Base-by-base conservation (phyloP, 2,113 vertebrate genomes). In the Cyanoliseus patagonus region DNA sequence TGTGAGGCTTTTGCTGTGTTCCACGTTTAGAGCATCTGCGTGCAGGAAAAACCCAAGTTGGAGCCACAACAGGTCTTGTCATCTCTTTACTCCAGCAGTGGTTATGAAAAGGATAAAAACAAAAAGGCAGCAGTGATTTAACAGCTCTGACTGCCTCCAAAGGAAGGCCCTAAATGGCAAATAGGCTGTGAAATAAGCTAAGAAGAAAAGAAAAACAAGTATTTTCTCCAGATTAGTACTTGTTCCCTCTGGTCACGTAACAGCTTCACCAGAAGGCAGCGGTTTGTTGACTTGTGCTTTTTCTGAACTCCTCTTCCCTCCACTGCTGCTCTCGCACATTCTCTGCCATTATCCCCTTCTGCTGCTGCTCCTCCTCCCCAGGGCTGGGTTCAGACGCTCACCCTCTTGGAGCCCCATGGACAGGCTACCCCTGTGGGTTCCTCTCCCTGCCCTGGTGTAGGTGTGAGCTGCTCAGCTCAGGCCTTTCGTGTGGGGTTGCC, bases 401-500 rank as follows among this genome's bases (percentile, higher is more conserved):
- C 59, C 72, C 68, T 70, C 59, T 18, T 1, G 78, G 73, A 52
- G 67, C 33, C 41, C 81, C 37, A 11, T 1, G 30, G 44, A 31
- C 61, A n/a, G n/a, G 5, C 55, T 86, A 6, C 64, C 30, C 22
- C 3, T 4, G 72, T 12, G 86, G 31, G 67, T 37, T 78, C 52
- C 49, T 23, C 39, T 44, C 92, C 33, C 70, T 17, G 17, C 22
- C 62, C 66, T 46, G 68, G 86, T 49, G 61, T 57, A 22, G 90
- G 42, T 64, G 16, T 18, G 64, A 77, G 95, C 86, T 25, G 95
- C 89, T 51, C 8, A 3, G 79, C 44, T 7, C 23, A 3, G 69
- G 63, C 68, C 91, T 16, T 17, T 59, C 51, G 69, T 5, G 1
- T 13, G 7, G 39, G 87, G 96, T 95, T 94, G 97, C 97, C 86